Evolutionary conservation across 2,888 invertebrate genomes (phyloP).

Genomic region (Eupithecia insigniata): DNA sequence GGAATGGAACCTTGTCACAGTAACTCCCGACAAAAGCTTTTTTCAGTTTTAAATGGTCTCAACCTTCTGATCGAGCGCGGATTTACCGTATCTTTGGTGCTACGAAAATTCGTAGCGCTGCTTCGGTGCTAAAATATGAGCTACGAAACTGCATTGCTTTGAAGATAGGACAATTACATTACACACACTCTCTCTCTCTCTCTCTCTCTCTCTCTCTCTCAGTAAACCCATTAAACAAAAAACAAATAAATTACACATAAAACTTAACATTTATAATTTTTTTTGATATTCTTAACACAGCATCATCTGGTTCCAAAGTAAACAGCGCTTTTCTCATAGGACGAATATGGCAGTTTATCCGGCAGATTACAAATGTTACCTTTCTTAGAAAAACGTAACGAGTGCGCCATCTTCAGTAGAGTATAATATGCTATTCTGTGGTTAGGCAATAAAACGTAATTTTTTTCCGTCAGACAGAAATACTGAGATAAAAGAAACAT

Average conservation of each 20-base stretch:
- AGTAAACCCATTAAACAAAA: too few species aligned
- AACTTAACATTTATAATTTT: background rate
- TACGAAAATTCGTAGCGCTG: background rate
- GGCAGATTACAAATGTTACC: background rate
- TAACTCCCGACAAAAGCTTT: background rate
- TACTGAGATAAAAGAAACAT: background rate
- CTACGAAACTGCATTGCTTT: background rate
- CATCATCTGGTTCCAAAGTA: background rate
- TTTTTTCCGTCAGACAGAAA: background rate
- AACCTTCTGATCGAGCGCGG: background rate
- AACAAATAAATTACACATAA: background rate
- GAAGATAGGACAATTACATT: background rate
- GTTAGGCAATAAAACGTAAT: background rate
- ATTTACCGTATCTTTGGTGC: background rate
- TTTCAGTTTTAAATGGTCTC: background rate
- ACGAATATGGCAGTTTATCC: background rate
- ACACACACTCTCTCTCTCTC: too few species aligned
- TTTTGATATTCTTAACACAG: background rate
- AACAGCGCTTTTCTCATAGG: background rate
- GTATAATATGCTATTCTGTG: background rate
- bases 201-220: too few species aligned
- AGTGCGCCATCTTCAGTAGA: background rate
- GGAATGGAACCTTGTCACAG: background rate
- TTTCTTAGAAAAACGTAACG: background rate
- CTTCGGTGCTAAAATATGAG: background rate